Evolutionary conservation across 2,113 vertebrate genomes (phyloP).

Genomic region (Bothrops jararaca): DNA sequence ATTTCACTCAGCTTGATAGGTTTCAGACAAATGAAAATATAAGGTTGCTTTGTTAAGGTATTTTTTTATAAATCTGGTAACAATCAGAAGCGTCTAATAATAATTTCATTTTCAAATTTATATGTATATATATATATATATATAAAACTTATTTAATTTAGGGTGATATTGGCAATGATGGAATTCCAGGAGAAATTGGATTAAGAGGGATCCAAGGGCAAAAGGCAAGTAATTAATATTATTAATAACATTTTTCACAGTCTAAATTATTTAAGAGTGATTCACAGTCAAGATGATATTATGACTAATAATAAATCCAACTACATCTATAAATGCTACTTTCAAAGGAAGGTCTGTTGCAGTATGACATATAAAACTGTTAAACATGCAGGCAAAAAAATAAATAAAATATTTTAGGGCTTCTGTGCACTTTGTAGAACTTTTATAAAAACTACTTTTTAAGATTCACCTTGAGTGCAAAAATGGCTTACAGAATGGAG

Average conservation of each 20-base stretch:
- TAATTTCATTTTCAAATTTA: neutral
- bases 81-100: neutral
- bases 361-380: neutral
- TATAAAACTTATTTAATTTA: neutral
- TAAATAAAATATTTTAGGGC: neutral
- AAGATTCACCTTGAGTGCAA: neutral
- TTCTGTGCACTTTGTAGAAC: neutral
- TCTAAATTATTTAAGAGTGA: neutral
- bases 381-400: neutral
- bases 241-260: neutral
- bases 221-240: neutral
- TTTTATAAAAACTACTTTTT: neutral
- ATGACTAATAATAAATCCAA: neutral
- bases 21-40: too few relatives aligned
- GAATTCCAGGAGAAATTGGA: neutral
- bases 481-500: neutral
- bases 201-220: neutral
- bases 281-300: neutral
- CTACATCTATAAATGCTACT: neutral
- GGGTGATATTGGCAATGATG: neutral
- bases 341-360: neutral
- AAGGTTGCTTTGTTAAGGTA: too few relatives aligned
- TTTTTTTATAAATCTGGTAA: neutral
- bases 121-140: neutral
- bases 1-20: too few relatives aligned